Base-by-base conservation (phyloP, 1,140 invertebrate species). In the Panonychus citri region DNA sequence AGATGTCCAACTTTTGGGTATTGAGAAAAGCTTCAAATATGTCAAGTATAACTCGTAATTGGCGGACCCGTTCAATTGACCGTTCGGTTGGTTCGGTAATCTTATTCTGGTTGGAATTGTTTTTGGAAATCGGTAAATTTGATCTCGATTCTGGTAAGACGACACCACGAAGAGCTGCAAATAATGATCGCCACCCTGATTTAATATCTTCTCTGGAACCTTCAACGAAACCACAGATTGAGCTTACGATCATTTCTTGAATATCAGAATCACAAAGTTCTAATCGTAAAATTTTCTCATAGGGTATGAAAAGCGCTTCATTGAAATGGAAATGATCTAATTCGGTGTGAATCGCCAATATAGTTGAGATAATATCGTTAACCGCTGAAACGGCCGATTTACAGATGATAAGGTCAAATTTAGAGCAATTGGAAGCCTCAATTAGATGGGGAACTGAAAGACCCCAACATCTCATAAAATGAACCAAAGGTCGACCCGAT, bases 181-280 rank as follows among this genome's bases (percentile, higher is more conserved):
- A 94, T 3, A 93, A 69, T 1, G 89, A 85, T 49, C 87, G 71
- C 89, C 89, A 94, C 0, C 87, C 89, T 0, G 87, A 91, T 62
- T 82, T 76, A 19, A 93, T 90, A 71, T 94, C 87, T 19, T 81
- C 81, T 63, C 83, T 77, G 66, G 87, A 88, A 0, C 84, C 85
- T 71, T 94, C 89, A 0, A 94, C 88, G 66, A 91, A 87, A 70
- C 91, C 87, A 69, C 87, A 93, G 25, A 93, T 81, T 61, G 85
- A 91, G 57, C 85, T 86, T 40, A 93, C 83, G 65, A 94, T 89
- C 80, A 86, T 83, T 66, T 82, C 80, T 67, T 81, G 80, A 55
- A 91, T 82, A 70, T 93, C 88, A 59, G 79, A 76, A 68, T 93
- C 86, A 67, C 85, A 90, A 1, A 90, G 71, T 67, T 93, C 87